phyloP scores from a whole-genome alignment of 1,140 invertebrate genomes.

The Ceratitis capitata region DNA sequence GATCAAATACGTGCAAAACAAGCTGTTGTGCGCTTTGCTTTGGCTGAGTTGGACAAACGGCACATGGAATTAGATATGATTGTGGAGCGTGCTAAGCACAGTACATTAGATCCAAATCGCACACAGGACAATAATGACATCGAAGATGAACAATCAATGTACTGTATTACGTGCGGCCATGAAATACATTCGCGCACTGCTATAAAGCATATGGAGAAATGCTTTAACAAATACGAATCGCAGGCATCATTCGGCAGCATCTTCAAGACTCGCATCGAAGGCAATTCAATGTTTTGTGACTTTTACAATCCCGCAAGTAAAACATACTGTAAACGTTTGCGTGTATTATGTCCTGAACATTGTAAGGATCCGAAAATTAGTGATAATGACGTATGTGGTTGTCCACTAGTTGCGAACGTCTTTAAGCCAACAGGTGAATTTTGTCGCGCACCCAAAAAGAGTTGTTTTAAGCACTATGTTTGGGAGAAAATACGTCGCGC shows the following conservation, averaged over 20 bases:
- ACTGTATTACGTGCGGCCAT: conserved; percentile 96
- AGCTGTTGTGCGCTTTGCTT: conserved; percentile 76
- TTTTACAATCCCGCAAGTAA: conserved; percentile 89
- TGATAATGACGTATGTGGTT: conserved; percentile 89
- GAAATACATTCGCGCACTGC: conserved; percentile 89
- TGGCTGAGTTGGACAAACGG: conserved; percentile 81
- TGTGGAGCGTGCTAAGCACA: conserved; percentile 78
- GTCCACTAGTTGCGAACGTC: conserved; percentile 85
- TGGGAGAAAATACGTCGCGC: conserved; percentile 96
- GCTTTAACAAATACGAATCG: conserved; percentile 97
- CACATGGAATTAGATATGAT: conserved; percentile 84
- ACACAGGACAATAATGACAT: conserved; percentile 68
- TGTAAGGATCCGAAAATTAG: conserved; percentile 93
- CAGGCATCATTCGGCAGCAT: conserved; percentile 96
- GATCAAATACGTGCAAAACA: conserved; percentile 85
- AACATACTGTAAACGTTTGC: conserved; percentile 95
- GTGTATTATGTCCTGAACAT: conserved; percentile 97
- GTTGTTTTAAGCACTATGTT: conserved; percentile 90
- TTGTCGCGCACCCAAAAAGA: conserved; percentile 83
- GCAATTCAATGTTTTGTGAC: conserved; percentile 96
- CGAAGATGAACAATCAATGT: conserved; percentile 88
- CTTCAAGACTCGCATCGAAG: conserved; percentile 93
- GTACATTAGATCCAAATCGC: conserved; percentile 72
- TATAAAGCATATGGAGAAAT: conserved; percentile 94
- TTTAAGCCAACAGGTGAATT: conserved; percentile 80